Conservation (phyloP, 2,888 invertebrate genomes). For the Tetragonisca angustula region DNA sequence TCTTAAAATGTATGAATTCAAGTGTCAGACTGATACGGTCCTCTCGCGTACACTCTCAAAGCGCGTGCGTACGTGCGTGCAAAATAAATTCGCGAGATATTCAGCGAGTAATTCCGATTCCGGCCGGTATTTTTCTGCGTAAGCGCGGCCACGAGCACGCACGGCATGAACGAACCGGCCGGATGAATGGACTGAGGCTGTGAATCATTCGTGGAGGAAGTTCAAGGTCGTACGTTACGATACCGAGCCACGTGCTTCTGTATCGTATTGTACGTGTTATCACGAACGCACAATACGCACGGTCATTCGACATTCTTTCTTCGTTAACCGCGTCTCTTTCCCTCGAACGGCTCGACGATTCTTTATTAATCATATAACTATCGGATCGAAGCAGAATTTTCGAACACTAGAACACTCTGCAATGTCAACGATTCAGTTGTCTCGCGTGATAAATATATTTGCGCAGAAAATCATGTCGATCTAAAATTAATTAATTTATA, state of each 20-base stretch:
- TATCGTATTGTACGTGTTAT: constrained; percentile 66
- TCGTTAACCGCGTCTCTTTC: constrained; percentile 9
- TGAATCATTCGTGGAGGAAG: constrained; percentile 73
- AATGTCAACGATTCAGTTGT: too few relatives aligned
- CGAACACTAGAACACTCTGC: too few relatives aligned
- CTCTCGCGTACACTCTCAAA: too few relatives aligned
- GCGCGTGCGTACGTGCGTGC: not conserved
- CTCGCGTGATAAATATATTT: too few relatives aligned
- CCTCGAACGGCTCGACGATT: not conserved
- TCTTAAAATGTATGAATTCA: not conserved
- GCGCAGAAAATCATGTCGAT: too few relatives aligned
- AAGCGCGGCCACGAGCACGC: constrained; percentile 35
- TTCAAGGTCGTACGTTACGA: constrained; percentile 71
- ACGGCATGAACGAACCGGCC: constrained; percentile 55
- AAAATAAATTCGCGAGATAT: not conserved
- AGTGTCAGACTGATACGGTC: not conserved
- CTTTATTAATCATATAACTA: not conserved
- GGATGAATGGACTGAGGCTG: constrained; percentile 70
- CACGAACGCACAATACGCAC: constrained; percentile 61
- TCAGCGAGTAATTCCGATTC: not conserved
- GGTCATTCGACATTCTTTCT: constrained; percentile 33
- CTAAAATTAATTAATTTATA: too few relatives aligned
- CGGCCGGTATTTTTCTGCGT: constrained; percentile 8
- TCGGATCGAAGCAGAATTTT: too few relatives aligned
- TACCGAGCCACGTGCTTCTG: constrained; percentile 61